phyloP scores from a whole-genome alignment of 2,797 vertebrate genomes.

The Glyptemys insculpta region DNA sequence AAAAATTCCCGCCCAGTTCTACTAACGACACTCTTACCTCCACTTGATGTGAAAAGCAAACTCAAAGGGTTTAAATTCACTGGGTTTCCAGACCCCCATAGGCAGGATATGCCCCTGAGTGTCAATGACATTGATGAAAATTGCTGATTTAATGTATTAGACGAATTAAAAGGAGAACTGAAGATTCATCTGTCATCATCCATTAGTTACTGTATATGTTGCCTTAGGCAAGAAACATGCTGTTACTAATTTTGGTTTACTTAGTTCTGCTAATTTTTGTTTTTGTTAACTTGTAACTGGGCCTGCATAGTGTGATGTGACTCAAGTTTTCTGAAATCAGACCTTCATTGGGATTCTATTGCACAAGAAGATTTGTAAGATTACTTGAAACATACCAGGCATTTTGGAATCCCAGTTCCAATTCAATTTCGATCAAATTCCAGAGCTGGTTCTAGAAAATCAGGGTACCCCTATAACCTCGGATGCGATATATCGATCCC shows the following conservation, averaged over 20 bases:
- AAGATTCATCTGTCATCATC: background rate
- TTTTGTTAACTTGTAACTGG: slow-evolving; percentile 30
- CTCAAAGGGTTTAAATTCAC: background rate
- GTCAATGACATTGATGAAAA: background rate
- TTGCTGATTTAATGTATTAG: background rate
- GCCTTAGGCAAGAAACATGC: background rate
- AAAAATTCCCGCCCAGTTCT: no score
- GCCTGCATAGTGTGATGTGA: background rate
- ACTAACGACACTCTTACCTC: background rate
- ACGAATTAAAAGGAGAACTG: background rate
- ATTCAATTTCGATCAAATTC: background rate
- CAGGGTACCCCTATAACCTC: background rate
- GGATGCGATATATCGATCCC: no score
- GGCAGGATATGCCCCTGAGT: background rate
- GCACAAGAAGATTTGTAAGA: background rate
- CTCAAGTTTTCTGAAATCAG: slow-evolving; percentile 3
- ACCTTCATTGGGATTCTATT: background rate
- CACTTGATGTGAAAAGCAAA: rapidly evolving
- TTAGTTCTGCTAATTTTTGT: slow-evolving; percentile 25
- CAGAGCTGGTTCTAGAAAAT: rapidly evolving
- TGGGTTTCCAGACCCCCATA: background rate
- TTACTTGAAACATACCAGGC: background rate
- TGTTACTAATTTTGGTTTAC: slow-evolving; percentile 53
- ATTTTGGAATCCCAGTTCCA: background rate
- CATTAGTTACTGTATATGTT: background rate